A percentile compares a stretch with the other conserved stretches of the same genome.
Conservation (phyloP, 1,140 invertebrate species). For the Periplaneta americana region DNA sequence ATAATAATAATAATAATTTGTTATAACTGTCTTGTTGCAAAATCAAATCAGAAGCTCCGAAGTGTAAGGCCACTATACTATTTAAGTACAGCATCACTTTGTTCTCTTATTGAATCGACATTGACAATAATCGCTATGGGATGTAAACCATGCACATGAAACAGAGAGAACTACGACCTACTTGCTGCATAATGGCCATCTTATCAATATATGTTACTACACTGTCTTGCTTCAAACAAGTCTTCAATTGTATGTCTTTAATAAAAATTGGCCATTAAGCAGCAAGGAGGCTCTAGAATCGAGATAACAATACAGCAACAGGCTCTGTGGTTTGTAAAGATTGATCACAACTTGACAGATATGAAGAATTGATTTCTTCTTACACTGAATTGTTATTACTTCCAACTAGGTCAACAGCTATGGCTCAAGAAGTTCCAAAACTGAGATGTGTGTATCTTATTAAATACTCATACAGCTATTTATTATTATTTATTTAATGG, state of each 20-base stretch:
- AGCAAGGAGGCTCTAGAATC: background rate
- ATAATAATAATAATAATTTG: background rate
- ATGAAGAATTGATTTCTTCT: background rate
- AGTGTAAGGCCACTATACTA: constrained; percentile 9
- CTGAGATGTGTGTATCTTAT: background rate
- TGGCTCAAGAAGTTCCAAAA: background rate
- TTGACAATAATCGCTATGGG: background rate
- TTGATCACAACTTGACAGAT: background rate
- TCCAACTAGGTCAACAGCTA: background rate
- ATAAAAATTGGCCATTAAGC: background rate
- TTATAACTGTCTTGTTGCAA: background rate
- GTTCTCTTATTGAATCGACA: background rate
- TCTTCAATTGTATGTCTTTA: too few relatives aligned
- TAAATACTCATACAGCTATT: too few relatives aligned
- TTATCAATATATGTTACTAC: too few relatives aligned
- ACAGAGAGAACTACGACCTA: background rate
- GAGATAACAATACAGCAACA: background rate
- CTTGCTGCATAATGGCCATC: background rate
- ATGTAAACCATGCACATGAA: background rate
- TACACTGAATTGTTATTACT: background rate
- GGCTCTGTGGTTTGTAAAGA: background rate
- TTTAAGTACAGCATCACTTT: constrained; percentile 7
- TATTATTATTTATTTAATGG: too few relatives aligned
- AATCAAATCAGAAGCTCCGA: background rate
- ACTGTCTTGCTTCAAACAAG: too few relatives aligned